phyloP scores from a whole-genome alignment of 1,140 invertebrate species.

The Lerema accius region DNA sequence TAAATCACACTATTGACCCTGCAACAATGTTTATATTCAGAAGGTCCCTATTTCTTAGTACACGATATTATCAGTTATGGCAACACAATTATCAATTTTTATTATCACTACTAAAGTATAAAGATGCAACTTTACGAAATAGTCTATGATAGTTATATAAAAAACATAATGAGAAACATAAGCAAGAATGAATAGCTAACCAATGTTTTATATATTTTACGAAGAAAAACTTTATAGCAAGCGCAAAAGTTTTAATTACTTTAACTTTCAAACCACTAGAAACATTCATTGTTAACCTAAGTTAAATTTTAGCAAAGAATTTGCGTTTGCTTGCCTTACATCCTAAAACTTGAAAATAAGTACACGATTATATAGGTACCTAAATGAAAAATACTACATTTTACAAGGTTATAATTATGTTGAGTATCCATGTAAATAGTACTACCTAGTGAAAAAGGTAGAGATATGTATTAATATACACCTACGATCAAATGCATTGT shows the following conservation, averaged over 20 bases:
- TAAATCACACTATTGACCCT: slow-evolving; percentile 33
- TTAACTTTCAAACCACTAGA: background rate
- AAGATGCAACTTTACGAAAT: slow-evolving; percentile 10
- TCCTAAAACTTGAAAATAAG: background rate
- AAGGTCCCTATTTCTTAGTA: slow-evolving; percentile 28
- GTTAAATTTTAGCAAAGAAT: background rate
- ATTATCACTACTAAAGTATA: background rate
- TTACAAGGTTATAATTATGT: background rate
- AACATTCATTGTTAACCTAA: background rate
- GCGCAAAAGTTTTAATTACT: background rate
- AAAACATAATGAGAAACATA: background rate
- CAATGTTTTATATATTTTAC: background rate
- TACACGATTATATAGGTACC: background rate
- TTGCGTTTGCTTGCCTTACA: no score
- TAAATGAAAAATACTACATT: background rate
- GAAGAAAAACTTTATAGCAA: background rate
- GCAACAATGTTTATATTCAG: slow-evolving; percentile 29
- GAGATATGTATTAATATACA: slow-evolving; percentile 1
- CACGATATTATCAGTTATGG: slow-evolving; percentile 16
- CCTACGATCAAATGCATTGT: slow-evolving; percentile 1
- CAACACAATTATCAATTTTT: slow-evolving; percentile 17
- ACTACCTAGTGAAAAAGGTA: slow-evolving; percentile 4
- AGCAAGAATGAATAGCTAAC: background rate
- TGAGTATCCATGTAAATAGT: slow-evolving; percentile 1
- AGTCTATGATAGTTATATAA: background rate